Evolutionary conservation across 92 coral and sea anemone species (phyloP).

Genomic region (Umimayanthus chanpuru): DNA sequence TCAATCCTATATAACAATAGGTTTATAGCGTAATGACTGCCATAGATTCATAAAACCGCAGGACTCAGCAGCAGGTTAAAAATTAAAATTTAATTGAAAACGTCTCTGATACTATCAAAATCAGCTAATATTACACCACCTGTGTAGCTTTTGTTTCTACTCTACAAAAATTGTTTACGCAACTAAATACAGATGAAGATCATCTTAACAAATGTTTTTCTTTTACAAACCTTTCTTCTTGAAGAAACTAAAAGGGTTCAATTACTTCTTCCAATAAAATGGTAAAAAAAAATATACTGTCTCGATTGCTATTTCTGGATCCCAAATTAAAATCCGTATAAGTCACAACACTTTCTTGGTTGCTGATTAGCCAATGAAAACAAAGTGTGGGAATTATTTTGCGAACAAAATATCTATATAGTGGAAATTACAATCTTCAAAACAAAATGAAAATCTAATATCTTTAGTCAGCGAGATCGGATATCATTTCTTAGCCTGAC

Average conservation of each 20-base stretch:
- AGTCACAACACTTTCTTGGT: background rate
- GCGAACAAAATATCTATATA: constrained; percentile 6
- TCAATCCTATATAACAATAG: too few relatives aligned
- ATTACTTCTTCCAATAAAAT: background rate
- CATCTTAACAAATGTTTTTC: background rate
- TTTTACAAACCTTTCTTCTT: background rate
- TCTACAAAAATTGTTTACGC: background rate
- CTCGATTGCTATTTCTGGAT: background rate
- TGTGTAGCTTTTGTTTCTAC: constrained; percentile 3
- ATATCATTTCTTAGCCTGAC: background rate
- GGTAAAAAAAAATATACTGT: background rate
- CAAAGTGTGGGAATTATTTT: background rate
- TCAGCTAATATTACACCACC: background rate
- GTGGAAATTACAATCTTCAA: constrained; percentile 15
- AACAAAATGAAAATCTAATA: constrained; percentile 9
- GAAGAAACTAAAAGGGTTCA: background rate
- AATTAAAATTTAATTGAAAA: constrained; percentile 44
- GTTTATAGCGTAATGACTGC: too few relatives aligned
- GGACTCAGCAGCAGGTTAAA: constrained; percentile 24
- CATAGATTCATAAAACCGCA: too few relatives aligned
- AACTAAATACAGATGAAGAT: background rate
- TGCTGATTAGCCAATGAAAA: constrained; percentile 15
- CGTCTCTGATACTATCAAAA: constrained; percentile 30
- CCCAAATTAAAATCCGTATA: background rate
- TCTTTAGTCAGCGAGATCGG: background rate